Base-by-base conservation (phyloP, 2,888 invertebrate genomes). In the Tetheella fluctuosa region DNA sequence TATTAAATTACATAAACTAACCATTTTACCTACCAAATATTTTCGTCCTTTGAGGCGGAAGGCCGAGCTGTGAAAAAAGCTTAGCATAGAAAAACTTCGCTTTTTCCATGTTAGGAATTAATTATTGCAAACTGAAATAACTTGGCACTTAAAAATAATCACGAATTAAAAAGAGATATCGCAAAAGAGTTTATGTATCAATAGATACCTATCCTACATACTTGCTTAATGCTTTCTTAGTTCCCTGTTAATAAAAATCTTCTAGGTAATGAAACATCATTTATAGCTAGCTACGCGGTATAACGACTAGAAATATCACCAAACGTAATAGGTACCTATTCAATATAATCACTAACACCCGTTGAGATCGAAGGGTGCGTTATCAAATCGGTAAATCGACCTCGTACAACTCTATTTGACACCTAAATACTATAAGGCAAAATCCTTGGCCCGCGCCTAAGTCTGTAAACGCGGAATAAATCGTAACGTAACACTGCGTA, bases 381-480 rank as follows among this genome's bases (percentile, higher is more conserved):
- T 83, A 86, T 88, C 85, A 67, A 64, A 61, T 66, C 76, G 73
- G 81, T 87, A 87, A 88, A 89, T 87, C 83, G 83, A 79, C 83
- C 84, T 80, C 77, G 74, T 81, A 82, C 83, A 81, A 80, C 80
- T 83, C 83, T 79, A 85, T 85, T 87, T 88, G 88, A 86, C 87
- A 88, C 84, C 83, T 83, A 82, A 85, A 86, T 83, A 85, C 82
- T 85, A 82, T 81, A 78, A 80, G 77, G 73, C 72, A 71, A 76
- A 87, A 88, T 85, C 85, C 82, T 77, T 75, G 76, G 81, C 76
- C 74, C 78, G 71, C 74, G 76, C 80, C 76, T 80, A 86, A 88
- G 85, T 88, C 88, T 86, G 87, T 90, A 88, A 90, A 90, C 83
- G 84, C 71, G 78, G 77, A 83, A 91, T 91, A 91, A 91, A 91